Evolutionary conservation across 1,140 invertebrate genomes (phyloP), one percentile per base, ranked within the genome.

Genomic region (Drosophila burlai): DNA sequence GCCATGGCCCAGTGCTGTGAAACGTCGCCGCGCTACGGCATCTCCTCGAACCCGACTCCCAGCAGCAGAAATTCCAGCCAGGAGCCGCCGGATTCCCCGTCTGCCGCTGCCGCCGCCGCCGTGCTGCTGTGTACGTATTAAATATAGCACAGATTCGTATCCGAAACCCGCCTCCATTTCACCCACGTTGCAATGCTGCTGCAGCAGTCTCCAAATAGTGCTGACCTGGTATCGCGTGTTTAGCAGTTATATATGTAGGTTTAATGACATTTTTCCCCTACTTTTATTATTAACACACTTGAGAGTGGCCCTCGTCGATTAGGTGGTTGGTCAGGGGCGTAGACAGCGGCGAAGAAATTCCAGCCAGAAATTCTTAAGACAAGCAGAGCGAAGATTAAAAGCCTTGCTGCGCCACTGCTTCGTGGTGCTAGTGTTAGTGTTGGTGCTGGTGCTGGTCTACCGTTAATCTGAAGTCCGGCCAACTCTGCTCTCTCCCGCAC

Each of bases 1-100:
- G 24, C 52, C 43, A 83, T 86, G 83, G 83, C 83, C 40, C 83
- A 86, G 58, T 83, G 80, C 68, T 83, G 75, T 52, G 80, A 78
- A 50, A 81, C 76, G 38, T 42, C 71, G 26, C 36, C 66, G 36
- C 52, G 31, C 52, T 73, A 71, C 29, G 52, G 43, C 66, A 42
- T 31, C n/a, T 40, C 66, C 47, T 18, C 54, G 34, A 46, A 26
- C 57, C 64, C 43, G 45, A 40, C 15, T 18, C 34, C 29, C 34
- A 46, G 24, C 24, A 46, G 24, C 59, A 24, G 36, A 34, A 63
- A 52, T 24, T 31, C 59, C 46, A 62, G 11, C 46, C 57, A 59
- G 57, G 57, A 57, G 38, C 21, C 60, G 16, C 21, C 31, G 29
- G 42, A 49, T 47, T 18, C 58, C 11, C 18, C 45, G 21, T 57